Conservation (phyloP, 2,888 invertebrate genomes). For the Leptogaster cylindrica region DNA sequence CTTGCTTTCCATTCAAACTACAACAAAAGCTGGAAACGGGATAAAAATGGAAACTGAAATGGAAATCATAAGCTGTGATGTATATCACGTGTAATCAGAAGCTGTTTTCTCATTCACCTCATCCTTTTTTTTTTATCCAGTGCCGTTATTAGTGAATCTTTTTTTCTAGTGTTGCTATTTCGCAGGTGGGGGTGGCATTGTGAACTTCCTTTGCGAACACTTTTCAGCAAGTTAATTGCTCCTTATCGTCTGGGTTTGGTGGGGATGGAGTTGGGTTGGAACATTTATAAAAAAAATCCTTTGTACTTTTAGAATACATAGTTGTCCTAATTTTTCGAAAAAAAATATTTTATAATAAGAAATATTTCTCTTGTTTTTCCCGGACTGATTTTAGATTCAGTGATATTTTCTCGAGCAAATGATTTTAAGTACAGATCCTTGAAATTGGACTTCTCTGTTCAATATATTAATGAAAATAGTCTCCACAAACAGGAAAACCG, state of each 20-base stretch:
- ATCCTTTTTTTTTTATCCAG: too few relatives aligned
- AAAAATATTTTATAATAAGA: not conserved
- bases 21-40: slow-evolving; percentile 20
- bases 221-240: not conserved
- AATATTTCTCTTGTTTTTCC: too few relatives aligned
- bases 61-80: slow-evolving; percentile 30
- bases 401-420: not conserved
- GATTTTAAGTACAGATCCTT: too few relatives aligned
- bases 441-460: too few relatives aligned
- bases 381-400: too few relatives aligned
- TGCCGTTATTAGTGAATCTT: too few relatives aligned
- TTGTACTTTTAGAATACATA: not conserved
- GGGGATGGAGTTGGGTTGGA: not conserved
- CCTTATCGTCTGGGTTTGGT: slow-evolving; percentile 5
- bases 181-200: slow-evolving; percentile 24
- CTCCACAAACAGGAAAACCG: too few relatives aligned
- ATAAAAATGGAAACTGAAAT: slow-evolving; percentile 28
- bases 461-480: too few relatives aligned
- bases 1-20: slow-evolving; percentile 7
- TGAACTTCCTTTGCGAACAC: slow-evolving; percentile 15
- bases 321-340: slow-evolving; percentile 22
- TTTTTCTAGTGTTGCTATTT: slow-evolving; percentile 22
- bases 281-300: too few relatives aligned
- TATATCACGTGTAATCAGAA: slow-evolving; percentile 29
- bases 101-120: slow-evolving; percentile 18